Evolutionary conservation across 23 tunicate genomes (phyloP), one percentile per base, ranked within the genome.

Genomic region (Trididemnum nubilum): DNA sequence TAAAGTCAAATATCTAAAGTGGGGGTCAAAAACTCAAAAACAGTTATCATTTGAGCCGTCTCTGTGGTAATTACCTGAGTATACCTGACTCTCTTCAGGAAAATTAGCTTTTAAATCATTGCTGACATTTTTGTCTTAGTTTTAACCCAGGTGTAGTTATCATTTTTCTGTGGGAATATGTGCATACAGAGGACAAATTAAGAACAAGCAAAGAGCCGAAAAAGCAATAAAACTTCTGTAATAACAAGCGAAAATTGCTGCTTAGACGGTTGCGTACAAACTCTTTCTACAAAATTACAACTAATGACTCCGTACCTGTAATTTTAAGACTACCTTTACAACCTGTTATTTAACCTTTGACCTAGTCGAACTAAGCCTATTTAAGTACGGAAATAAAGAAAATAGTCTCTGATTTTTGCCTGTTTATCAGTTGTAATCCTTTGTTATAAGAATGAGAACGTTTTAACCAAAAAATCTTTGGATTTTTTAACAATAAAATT

Each of bases 391-490:
- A 21, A 4, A 24, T 12, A 3, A 22, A 12, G 26, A 61, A 61
- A 15, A 61, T 61, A 5, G 37, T 5, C 38, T 33, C 74, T 67
- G 74, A 67, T 67, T 67, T 67, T n/a, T 5, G 37, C n/a, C 18
- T 67, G 74, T 67, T 67, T 31, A 33, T 33, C 7, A 30, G n/a
- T 5, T 31, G 38, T 67, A 33, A 67, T 31, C 74, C 38, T 31
- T 67, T 67, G 74, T 67, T 61, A 25, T 12, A 67, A 32, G 25
- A 33, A 67, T 7, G 38, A 30, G 22, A 67, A 67, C 74, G 33
- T 24, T 33, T 67, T 4, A 7, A 67, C 33, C 3, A 67, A 12
- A 61, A 25, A n/a, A n/a, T 4, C 28, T 15, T 24, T 4, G 74
- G 74, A 33, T 67, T 30, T 5, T 33, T 32, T 12, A 5, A 7